Base-by-base conservation (phyloP, 2,888 invertebrate genomes). In the Lasioglossum malachurum region DNA sequence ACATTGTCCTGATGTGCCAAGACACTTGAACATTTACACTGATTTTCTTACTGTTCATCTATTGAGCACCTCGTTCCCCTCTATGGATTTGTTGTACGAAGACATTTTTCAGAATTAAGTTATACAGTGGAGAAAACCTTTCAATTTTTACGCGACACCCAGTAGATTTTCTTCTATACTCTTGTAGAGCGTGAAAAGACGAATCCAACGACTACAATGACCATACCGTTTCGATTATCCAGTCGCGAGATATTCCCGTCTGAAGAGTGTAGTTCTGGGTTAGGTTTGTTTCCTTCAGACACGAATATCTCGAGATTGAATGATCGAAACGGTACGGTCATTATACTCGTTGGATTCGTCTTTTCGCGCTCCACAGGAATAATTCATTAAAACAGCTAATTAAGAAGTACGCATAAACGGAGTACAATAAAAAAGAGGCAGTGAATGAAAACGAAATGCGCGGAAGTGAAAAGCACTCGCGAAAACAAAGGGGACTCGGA, bases 401-500 rank as follows among this genome's bases (percentile, higher is more conserved):
- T 69, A 77, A 77, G 3, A 67, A 8, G 10, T 27, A 49, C 67
- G 23, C 53, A 44, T 69, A 57, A 81, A 83, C 82, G 67, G 14
- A 16, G 53, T 23, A 2, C 5, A 16, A 49, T 8, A 27, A 12
- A 19, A 35, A 23, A 35, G 16, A 31, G 23, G 46, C 49, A 3
- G 5, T 8, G 67, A 72, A 72, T 49, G 31, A 41, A 31, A 74
- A 12, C 31, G 44, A 10, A 53, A n/a, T 23, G 57, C 46, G 38
- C 64, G 53, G 12, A 0, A 10, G 73, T 27, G 38, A 27, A 35
- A 69, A 67, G 35, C 41, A 7, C 35, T 38, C 31, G 71, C 8
- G 41, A 38, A 79, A 31, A 85, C 46, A 76, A 69, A 74, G 19
- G 82, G 72, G 72, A 73, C 44, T 27, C 49, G 19, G 75, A 35